Conservation (phyloP, 2,888 invertebrate genomes). For the Coenonympha arcania region DNA sequence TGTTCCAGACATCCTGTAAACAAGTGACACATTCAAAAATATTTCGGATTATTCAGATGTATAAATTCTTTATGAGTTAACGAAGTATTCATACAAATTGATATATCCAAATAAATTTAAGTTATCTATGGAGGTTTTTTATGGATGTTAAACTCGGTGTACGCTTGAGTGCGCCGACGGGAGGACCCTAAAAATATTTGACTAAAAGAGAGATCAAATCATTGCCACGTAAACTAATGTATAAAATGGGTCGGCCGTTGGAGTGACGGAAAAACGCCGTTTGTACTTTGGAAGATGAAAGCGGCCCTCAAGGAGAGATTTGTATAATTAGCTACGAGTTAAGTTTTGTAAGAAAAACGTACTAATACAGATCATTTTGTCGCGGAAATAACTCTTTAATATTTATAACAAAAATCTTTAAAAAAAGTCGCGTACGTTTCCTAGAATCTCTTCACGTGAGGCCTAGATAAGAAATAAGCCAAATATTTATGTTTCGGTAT, state of each 20-base stretch:
- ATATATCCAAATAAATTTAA: not conserved
- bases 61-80: too few species aligned
- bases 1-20: not conserved
- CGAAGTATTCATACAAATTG: not conserved
- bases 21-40: not conserved
- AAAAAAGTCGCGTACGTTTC: too few species aligned
- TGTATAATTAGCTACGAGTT: not conserved
- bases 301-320: conserved; percentile 9
- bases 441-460: conserved; percentile 1
- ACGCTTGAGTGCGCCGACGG: conserved; percentile 39
- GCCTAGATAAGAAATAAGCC: not conserved
- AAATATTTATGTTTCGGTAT: not conserved
- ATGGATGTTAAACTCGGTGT: conserved; percentile 35
- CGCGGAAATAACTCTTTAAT: too few species aligned
- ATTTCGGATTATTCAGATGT: too few species aligned
- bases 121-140: conserved; percentile 30
- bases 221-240: conserved; percentile 76
- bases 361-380: too few species aligned
- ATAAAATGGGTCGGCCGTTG: conserved; percentile 18
- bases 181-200: conserved; percentile 76
- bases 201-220: conserved; percentile 83
- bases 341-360: not conserved
- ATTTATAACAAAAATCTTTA: too few species aligned
- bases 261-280: conserved; percentile 13
- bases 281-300: conserved; percentile 27